Evolutionary conservation across 2,797 vertebrate species (phyloP), one percentile per base, ranked within the genome.

Genomic region (Otus scops): DNA sequence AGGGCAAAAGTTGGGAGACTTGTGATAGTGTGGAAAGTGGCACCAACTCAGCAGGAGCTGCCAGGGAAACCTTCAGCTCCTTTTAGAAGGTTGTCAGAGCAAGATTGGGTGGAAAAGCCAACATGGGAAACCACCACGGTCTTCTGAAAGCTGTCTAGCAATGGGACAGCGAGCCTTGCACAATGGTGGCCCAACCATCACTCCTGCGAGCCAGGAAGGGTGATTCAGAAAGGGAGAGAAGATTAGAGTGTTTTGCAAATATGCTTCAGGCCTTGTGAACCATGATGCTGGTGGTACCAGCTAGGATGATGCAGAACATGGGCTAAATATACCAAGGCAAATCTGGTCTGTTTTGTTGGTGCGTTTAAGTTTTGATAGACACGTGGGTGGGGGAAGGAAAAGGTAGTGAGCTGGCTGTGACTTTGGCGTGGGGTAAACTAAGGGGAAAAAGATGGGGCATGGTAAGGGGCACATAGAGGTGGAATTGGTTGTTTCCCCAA

Each of bases 21-120:
- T 17, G 23, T 34, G 41, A 24, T 1, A 5, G 38, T 0, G 0
- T n/a, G n/a, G 36, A 77, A 90, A 81, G 53, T 0, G 0, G 19
- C 3, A 1, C 71, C 6, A 16, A 26, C 54, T 77, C 1, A 0
- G 39, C 10, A 41, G 68, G 24, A 77, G 56, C 65, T 18, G 16
- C 1, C 3, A 39, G 48, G 51, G 14, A 85, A 96, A 67, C 16
- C 64, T 91, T 34, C 50, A 80, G 16, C 45, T 94, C 61, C 32
- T 81, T 69, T 64, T 15, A 38, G 36, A 39, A 82, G 32, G 10
- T 39, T 43, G 39, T 48, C n/a, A 12, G 48, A 57, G 51, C 48
- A 36, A 71, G 39, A 8, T 23, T 78, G 41, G 32, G 47, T 57
- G 41, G 76, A 77, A 67, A 77, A 88, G 17, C 38, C 57, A 23